Percentiles rank a stretch among this genome's conserved stretches.
Evolutionary conservation across 2,888 invertebrate genomes (phyloP).

Genomic region (Spilarctia lutea): DNA sequence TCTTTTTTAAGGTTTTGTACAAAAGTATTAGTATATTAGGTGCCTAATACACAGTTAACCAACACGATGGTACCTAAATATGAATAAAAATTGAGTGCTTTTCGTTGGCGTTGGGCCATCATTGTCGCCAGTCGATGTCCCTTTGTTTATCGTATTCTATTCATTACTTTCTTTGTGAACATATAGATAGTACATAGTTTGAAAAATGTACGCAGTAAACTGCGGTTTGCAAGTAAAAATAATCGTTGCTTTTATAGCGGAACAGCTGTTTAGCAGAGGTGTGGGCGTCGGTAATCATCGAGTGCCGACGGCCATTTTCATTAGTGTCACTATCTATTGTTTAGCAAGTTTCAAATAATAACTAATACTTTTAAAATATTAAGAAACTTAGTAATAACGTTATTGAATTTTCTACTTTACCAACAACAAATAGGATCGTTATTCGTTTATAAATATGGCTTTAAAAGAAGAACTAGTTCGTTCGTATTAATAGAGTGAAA

Average conservation of each 20-base stretch:
- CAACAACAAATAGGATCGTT: not conserved
- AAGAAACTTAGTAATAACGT: not conserved
- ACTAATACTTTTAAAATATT: not conserved
- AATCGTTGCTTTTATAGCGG: not conserved
- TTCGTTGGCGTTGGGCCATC: slow-evolving; percentile 51
- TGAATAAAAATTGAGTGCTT: slow-evolving; percentile 48
- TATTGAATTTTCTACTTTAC: not conserved
- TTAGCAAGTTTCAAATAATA: slow-evolving; percentile 13
- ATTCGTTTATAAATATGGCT: slow-evolving; percentile 1
- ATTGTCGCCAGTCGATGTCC: slow-evolving; percentile 24
- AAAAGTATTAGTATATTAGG: not conserved
- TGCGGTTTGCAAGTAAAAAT: not conserved
- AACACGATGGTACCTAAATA: slow-evolving; percentile 39
- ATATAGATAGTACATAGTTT: not conserved
- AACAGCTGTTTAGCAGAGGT: no score
- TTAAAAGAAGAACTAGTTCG: slow-evolving; percentile 29
- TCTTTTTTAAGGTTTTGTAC: not conserved
- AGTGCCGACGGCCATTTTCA: no score
- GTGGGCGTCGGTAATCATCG: no score
- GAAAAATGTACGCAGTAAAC: not conserved
- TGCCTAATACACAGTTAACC: slow-evolving; percentile 5
- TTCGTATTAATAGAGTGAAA: slow-evolving; percentile 33
- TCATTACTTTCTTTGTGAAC: not conserved
- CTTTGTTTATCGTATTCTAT: slow-evolving; percentile 10
- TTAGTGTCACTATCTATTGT: slow-evolving; percentile 33